A percentile compares a stretch with the other conserved stretches of the same genome.
These are phyloP conservation scores for Brachypteracias leptosomus DNA, from an alignment of 2,113 vertebrate genomes.

Conservation along the genomic window DNA sequence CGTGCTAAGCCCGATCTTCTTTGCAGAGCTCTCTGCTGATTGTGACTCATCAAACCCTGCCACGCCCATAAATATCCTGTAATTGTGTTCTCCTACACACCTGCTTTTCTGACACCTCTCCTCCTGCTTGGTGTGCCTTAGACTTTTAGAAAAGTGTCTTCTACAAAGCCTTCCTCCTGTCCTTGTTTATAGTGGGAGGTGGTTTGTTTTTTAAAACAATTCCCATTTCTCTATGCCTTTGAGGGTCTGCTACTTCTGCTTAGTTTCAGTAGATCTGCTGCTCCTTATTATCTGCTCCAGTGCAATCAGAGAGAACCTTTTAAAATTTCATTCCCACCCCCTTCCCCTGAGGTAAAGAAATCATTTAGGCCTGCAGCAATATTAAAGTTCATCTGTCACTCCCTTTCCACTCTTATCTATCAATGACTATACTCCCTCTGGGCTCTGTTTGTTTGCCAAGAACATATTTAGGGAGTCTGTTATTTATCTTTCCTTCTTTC, in stretches of 20 bases:
- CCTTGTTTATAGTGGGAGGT: background rate
- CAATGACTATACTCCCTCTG: slow-evolving; percentile 49
- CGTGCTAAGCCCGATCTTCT: background rate
- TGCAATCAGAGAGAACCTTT: slow-evolving; percentile 48
- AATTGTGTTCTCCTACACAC: background rate
- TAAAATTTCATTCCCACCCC: slow-evolving; percentile 55
- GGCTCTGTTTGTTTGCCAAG: slow-evolving; percentile 58
- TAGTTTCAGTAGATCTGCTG: slow-evolving; percentile 38
- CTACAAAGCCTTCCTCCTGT: background rate
- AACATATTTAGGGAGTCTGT: slow-evolving; percentile 53
- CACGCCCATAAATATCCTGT: fast-evolving
- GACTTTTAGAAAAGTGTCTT: background rate
- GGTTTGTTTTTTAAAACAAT: background rate
- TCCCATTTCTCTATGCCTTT: background rate
- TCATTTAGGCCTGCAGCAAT: slow-evolving; percentile 68
- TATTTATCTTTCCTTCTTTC: slow-evolving; percentile 46
- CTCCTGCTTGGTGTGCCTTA: background rate
- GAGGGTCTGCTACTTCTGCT: slow-evolving; percentile 3
- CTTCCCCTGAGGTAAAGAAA: slow-evolving; percentile 56
- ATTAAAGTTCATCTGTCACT: slow-evolving; percentile 70
- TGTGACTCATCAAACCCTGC: fast-evolving
- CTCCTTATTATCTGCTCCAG: slow-evolving; percentile 61
- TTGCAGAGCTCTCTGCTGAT: background rate
- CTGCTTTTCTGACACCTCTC: background rate
- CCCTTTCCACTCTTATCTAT: slow-evolving; percentile 62